phyloP scores from a whole-genome alignment of 1,140 invertebrate genomes.

The Drosophila subobscura region DNA sequence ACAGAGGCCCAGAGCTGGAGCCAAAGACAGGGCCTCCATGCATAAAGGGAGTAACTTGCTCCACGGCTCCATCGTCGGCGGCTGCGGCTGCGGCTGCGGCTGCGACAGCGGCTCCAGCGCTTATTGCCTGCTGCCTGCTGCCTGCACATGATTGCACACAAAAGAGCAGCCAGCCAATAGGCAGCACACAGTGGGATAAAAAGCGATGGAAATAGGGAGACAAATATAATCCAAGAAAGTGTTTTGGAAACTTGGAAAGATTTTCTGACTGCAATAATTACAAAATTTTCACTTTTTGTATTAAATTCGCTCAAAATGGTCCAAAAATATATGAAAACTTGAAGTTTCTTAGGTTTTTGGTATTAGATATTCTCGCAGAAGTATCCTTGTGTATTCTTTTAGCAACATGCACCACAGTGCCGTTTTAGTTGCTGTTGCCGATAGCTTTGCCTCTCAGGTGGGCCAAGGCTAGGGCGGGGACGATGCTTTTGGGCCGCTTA shows the following conservation, averaged over 20 bases:
- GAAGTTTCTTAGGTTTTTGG: too few relatives aligned
- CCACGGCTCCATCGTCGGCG: slow-evolving; percentile 9
- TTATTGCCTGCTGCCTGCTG: slow-evolving; percentile 62
- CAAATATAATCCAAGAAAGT: background rate
- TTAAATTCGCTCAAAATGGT: too few relatives aligned
- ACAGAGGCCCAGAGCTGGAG: slow-evolving; percentile 7
- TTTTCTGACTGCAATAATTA: background rate
- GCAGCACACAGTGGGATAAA: slow-evolving; percentile 15
- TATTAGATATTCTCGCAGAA: background rate
- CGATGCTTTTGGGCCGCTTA: slow-evolving; percentile 53
- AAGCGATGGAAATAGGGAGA: too few relatives aligned
- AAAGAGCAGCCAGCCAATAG: slow-evolving; percentile 44
- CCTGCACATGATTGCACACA: slow-evolving; percentile 72
- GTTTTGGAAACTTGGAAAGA: background rate
- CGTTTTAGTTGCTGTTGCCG: background rate
- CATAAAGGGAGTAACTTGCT: slow-evolving; percentile 58
- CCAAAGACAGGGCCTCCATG: slow-evolving; percentile 27
- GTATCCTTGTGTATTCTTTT: background rate
- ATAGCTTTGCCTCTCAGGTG: slow-evolving; percentile 59
- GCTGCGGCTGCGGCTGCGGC: slow-evolving; percentile 30
- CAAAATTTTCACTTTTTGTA: background rate
- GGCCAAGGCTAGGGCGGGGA: slow-evolving; percentile 53
- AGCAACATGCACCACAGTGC: slow-evolving; percentile 3
- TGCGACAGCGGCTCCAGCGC: slow-evolving; percentile 38
- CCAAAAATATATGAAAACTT: too few relatives aligned